Evolutionary conservation across 2,888 invertebrate species (phyloP).

Genomic region (Cephalotes varians): DNA sequence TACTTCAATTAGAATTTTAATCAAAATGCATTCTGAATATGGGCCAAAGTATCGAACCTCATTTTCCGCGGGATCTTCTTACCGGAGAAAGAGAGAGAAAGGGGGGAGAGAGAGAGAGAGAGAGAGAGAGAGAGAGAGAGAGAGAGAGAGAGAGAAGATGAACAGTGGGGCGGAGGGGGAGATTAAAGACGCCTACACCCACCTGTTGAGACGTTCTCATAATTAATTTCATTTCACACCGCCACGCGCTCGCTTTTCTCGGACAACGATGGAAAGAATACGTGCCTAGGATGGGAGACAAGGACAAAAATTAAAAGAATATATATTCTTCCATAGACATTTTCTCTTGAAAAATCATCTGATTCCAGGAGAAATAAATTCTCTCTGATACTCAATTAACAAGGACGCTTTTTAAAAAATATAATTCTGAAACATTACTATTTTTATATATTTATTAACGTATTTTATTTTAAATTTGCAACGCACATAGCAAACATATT

Average conservation of each 20-base stretch:
- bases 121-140: slow-evolving; percentile 50
- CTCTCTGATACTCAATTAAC: slow-evolving; percentile 1
- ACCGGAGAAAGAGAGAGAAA: slow-evolving; percentile 35
- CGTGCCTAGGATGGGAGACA: slow-evolving; percentile 35
- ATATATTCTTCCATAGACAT: slow-evolving; percentile 39
- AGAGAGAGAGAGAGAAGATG: slow-evolving; percentile 56
- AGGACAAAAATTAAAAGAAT: slow-evolving; percentile 40
- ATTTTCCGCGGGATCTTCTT: slow-evolving; percentile 25
- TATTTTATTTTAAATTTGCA: not conserved
- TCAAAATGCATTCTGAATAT: slow-evolving; percentile 19
- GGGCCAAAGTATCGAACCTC: slow-evolving; percentile 14
- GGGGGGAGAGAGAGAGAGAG: slow-evolving; percentile 31
- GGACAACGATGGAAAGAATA: slow-evolving; percentile 62
- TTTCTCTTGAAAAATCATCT: slow-evolving; percentile 22
- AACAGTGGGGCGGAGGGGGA: slow-evolving; percentile 51
- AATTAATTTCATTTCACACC: slow-evolving; percentile 85
- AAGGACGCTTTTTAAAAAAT: not conserved
- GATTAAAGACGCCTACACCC: slow-evolving; percentile 84
- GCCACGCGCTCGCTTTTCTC: slow-evolving; percentile 78
- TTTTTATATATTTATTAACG: not conserved
- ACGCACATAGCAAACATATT: not conserved
- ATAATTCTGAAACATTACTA: not conserved
- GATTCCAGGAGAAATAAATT: slow-evolving; percentile 3
- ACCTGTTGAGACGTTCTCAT: slow-evolving; percentile 85
- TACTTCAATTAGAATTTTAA: slow-evolving; percentile 16